Percentiles rank a stretch among this genome's conserved stretches.
These are phyloP conservation scores for Poeciliopsis infans DNA, from an alignment of 2,797 vertebrate species.

Conservation along the genomic window DNA sequence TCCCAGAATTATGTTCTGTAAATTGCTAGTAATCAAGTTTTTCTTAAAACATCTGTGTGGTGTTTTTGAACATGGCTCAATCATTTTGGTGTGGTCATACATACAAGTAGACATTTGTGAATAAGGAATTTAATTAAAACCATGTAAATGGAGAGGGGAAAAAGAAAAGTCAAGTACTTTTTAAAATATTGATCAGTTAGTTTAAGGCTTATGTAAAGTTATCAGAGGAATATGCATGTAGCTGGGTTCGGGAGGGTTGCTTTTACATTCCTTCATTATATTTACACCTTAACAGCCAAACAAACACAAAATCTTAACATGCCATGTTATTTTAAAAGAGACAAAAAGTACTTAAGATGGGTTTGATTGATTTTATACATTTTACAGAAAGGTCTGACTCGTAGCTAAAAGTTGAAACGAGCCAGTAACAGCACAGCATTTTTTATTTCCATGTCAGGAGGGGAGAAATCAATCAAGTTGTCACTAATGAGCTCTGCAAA, in stretches of 20 bases:
- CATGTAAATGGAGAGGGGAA: background rate
- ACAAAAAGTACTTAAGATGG: background rate
- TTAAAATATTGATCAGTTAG: background rate
- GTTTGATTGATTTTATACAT: background rate
- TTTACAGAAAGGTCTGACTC: background rate
- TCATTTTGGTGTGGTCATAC: too few relatives aligned
- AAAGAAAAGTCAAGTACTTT: background rate
- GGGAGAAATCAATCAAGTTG: conserved; percentile 52
- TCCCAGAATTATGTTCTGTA: background rate
- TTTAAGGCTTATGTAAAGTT: background rate
- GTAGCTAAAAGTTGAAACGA: conserved; percentile 39
- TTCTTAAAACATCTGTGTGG: background rate
- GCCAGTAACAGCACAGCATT: conserved; percentile 29
- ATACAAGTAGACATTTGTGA: background rate
- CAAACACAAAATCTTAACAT: background rate
- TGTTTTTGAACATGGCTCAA: background rate
- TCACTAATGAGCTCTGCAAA: conserved; percentile 55
- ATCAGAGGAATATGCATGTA: background rate
- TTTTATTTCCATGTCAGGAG: conserved; percentile 36
- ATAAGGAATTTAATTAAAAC: background rate
- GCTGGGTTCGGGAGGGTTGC: background rate
- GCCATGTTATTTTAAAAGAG: background rate
- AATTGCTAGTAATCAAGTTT: background rate
- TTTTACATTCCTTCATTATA: background rate
- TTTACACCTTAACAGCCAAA: background rate